Percentiles rank a stretch among this genome's conserved stretches.
These are phyloP conservation scores for Parnassius apollo DNA, from an alignment of 2,888 invertebrate genomes.

Conservation along the genomic window DNA sequence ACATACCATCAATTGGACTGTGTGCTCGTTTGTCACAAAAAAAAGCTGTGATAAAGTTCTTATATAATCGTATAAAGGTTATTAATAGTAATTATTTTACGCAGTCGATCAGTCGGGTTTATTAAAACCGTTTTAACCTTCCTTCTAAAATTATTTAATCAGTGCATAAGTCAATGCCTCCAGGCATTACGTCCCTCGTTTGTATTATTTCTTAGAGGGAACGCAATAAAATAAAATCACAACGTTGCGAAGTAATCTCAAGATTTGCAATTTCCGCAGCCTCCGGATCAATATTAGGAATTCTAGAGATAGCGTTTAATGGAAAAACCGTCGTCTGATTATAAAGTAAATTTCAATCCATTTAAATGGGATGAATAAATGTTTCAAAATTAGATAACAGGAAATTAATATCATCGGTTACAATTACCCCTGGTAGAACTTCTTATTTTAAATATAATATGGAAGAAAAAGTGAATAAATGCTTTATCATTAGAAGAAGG, in stretches of 20 bases:
- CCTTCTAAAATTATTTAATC: background rate
- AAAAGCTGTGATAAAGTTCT: too few species aligned
- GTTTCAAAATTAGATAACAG: constrained; percentile 2
- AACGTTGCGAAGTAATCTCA: constrained; percentile 9
- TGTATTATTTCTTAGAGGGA: background rate
- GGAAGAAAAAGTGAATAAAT: too few species aligned
- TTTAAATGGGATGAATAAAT: constrained; percentile 22
- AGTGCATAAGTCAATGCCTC: background rate
- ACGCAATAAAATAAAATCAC: background rate
- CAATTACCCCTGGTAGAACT: background rate
- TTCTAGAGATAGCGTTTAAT: constrained; percentile 6
- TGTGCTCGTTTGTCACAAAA: too few species aligned
- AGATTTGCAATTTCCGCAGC: constrained; percentile 25
- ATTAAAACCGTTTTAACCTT: too few species aligned
- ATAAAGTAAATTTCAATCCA: constrained; percentile 15
- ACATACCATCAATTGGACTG: too few species aligned
- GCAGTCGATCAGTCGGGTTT: too few species aligned
- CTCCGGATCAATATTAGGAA: constrained; percentile 13
- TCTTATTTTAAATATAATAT: too few species aligned
- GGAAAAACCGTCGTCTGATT: constrained; percentile 5
- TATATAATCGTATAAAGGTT: too few species aligned
- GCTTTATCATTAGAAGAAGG: too few species aligned
- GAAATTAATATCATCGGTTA: background rate
- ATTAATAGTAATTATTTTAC: too few species aligned
- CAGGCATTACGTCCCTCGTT: too few species aligned